Conservation (phyloP, 2,113 vertebrate genomes). For the Dasyprocta punctata region DNA sequence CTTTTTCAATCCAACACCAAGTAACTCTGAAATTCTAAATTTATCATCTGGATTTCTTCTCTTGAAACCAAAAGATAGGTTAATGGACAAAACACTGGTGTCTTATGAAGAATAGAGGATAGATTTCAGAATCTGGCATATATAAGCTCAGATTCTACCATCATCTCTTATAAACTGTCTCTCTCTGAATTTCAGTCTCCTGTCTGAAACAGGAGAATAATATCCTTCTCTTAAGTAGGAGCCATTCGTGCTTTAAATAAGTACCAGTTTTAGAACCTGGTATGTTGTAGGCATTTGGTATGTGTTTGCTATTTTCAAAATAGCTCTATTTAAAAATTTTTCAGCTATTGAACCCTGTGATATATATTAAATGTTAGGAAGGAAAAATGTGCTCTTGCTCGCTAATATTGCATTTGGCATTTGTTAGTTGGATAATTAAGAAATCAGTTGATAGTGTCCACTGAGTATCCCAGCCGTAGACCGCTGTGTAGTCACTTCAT, state of each 20-base stretch:
- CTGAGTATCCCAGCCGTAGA: not conserved
- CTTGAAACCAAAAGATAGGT: conserved; percentile 13
- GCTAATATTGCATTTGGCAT: not conserved
- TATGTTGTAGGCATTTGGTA: not conserved
- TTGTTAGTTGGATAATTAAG: not conserved
- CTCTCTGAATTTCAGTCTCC: not conserved
- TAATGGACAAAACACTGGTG: not conserved
- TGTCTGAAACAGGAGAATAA: not conserved
- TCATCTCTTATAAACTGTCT: not conserved
- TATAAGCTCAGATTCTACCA: not conserved
- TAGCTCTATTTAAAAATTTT: not conserved
- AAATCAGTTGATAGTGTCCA: not conserved
- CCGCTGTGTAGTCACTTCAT: not conserved
- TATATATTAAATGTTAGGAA: not conserved
- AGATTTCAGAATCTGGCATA: conserved; percentile 1
- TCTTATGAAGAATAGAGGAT: not conserved
- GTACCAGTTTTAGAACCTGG: not conserved
- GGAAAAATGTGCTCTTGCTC: not conserved
- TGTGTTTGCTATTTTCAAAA: conserved; percentile 20
- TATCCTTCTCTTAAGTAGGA: not conserved
- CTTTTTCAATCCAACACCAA: not conserved
- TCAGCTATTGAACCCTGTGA: not conserved
- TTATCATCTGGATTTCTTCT: conserved; percentile 1
- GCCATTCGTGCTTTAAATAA: not conserved
- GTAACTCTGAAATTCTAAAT: conserved; percentile 34